Evolutionary conservation across 2,797 vertebrate genomes (phyloP).

Genomic region (Poeciliopsis gracilis): DNA sequence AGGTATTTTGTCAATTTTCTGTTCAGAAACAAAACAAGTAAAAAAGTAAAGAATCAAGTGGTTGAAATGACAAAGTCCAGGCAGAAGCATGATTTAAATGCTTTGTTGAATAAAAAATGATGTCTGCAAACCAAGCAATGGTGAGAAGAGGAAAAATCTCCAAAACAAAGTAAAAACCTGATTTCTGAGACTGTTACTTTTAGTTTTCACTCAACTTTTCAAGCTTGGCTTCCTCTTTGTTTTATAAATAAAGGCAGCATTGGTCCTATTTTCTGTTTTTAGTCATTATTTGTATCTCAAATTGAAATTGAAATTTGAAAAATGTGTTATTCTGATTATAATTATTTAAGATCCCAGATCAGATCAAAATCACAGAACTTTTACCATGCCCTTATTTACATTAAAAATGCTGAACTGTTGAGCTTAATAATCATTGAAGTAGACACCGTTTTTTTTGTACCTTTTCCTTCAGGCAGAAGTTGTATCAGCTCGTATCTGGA

Average conservation of each 20-base stretch:
- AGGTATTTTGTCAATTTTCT: background rate
- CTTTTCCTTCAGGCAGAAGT: constrained; percentile 88
- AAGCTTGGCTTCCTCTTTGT: too few relatives aligned
- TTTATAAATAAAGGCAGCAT: background rate
- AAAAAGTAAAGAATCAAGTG: too few relatives aligned
- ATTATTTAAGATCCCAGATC: background rate
- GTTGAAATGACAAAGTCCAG: background rate
- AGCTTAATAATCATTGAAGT: background rate
- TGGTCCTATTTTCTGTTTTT: background rate
- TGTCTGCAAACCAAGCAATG: too few relatives aligned
- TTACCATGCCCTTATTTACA: background rate
- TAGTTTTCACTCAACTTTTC: too few relatives aligned
- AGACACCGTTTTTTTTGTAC: constrained; percentile 59
- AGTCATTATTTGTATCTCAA: too few relatives aligned
- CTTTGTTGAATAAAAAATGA: too few relatives aligned
- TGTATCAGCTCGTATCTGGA: constrained; percentile 89
- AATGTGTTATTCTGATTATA: background rate
- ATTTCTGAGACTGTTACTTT: background rate
- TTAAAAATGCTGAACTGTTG: background rate
- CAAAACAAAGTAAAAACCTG: background rate
- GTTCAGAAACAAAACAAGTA: background rate
- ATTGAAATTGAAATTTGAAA: too few relatives aligned
- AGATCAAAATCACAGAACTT: background rate
- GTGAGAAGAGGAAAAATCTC: too few relatives aligned
- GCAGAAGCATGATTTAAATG: too few relatives aligned